Percentiles rank a stretch among this genome's conserved stretches.
Conservation (phyloP, 2,888 invertebrate genomes). For the Synergus umbraculus region DNA sequence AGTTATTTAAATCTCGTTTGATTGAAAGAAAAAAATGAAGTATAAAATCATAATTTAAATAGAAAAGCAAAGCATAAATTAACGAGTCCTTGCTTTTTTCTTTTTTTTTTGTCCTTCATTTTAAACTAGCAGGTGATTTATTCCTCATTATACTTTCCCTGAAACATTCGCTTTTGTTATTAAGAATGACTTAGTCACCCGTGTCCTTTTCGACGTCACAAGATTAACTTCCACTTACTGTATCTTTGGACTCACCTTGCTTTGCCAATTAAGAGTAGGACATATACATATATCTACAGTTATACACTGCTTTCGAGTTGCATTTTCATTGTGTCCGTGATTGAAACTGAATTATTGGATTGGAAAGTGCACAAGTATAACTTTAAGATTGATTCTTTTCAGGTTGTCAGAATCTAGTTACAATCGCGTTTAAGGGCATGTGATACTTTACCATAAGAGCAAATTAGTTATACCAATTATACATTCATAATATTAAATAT, state of each 20-base stretch:
- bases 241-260: conserved; percentile 31
- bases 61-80: too few relatives aligned
- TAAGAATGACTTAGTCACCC: conserved; percentile 1
- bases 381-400: background rate
- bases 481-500: too few relatives aligned
- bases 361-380: conserved; percentile 1
- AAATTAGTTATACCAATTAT: too few relatives aligned
- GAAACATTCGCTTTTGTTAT: conserved; percentile 1
- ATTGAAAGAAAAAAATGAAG: too few relatives aligned
- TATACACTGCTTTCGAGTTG: conserved; percentile 14
- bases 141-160: conserved; percentile 1
- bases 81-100: too few relatives aligned
- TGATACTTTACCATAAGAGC: too few relatives aligned
- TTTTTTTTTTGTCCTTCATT: background rate
- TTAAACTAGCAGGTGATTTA: background rate
- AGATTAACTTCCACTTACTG: conserved; percentile 36
- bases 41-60: too few relatives aligned
- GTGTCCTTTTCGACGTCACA: conserved; percentile 4
- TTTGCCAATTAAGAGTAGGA: conserved; percentile 19
- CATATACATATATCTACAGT: too few relatives aligned
- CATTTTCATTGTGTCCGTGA: conserved; percentile 34
- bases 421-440: background rate
- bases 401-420: background rate
- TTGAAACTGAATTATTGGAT: conserved; percentile 20
- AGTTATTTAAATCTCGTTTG: too few relatives aligned